Evolutionary conservation across 92 coral and sea anemone species (phyloP).

Genomic region (Montipora capitata): DNA sequence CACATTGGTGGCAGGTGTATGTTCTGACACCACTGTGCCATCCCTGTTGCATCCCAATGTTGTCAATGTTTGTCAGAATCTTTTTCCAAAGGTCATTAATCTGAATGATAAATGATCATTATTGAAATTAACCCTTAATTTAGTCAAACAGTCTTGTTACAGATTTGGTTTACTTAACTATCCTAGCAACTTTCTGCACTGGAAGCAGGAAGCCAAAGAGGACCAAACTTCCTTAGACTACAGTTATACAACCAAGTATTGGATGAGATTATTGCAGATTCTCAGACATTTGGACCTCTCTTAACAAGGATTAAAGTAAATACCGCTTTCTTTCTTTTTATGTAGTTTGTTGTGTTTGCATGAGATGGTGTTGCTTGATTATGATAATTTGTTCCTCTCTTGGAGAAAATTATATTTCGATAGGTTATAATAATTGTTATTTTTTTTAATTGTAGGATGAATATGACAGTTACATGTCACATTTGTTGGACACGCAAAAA

Average conservation of each 20-base stretch:
- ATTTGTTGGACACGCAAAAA: conserved; percentile 90
- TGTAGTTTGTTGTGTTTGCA: not conserved
- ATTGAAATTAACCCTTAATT: no score
- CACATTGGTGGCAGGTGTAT: no score
- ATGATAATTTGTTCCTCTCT: no score
- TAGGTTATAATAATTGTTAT: no score
- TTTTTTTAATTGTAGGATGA: conserved; percentile 79
- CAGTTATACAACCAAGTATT: conserved; percentile 89
- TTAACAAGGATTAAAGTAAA: conserved; percentile 88
- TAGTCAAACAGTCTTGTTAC: not conserved
- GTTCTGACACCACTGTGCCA: no score
- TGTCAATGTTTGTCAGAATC: no score
- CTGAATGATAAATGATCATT: no score
- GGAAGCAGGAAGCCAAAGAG: conserved; percentile 82
- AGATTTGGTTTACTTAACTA: not conserved
- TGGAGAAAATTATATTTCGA: no score
- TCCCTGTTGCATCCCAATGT: no score
- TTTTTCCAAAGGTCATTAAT: no score
- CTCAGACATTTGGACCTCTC: conserved; percentile 90
- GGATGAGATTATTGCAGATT: conserved; percentile 84
- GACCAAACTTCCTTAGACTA: conserved; percentile 97
- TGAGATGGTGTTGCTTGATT: no score
- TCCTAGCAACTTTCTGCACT: conserved; percentile 82
- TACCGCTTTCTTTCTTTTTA: not conserved
- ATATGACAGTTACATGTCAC: conserved; percentile 93